Base-by-base conservation (phyloP, 2,797 vertebrate genomes). In the Macropodus opercularis region DNA sequence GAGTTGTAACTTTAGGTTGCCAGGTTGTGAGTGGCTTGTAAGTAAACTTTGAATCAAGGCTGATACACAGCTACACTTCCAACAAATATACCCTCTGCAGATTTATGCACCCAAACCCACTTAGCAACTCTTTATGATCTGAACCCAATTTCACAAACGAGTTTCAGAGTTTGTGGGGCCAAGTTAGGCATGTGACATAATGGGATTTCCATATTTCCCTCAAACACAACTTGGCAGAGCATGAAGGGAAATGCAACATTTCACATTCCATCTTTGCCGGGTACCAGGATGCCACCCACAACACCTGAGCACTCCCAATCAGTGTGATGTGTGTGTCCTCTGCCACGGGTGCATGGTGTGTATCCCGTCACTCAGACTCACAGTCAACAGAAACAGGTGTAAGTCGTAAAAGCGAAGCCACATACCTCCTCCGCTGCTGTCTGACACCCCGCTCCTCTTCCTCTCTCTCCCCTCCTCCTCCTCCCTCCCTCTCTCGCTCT, bases 141-240 rank as follows among this genome's bases (percentile, higher is more conserved):
- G 80, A 85, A 77, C 81, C 83, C 75, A 87, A 84, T 86, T 87
- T 85, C 72, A 80, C 69, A 85, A 89, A 85, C 72, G 82, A 84
- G 67, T 87, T 86, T 77, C 68, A 56, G 81, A 87, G 83, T 89
- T 87, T 83, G 82, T 46, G n/a, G 72, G 81, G 84, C 83, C 81
- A 90, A 88, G 77, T 88, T 81, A 63, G 72, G 70, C 85, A 77
- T 80, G 84, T 83, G 85, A 87, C 80, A 87, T 89, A 90, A 90
- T 87, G 79, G 88, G 89, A 91, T 90, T 91, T 90, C 81, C 84
- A 79, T 80, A 69, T 84, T 55, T 75, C 76, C 84, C 75, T 70
- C 55, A 87, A 85, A 88, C 80, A 70, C 69, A 81, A 74, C 75
- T 90, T 90, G 89, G 88, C 90, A 91, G 81, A 70, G 77, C 88